Evolutionary conservation across 2,797 vertebrate genomes (phyloP).

Genomic region (Xenops minutus): DNA sequence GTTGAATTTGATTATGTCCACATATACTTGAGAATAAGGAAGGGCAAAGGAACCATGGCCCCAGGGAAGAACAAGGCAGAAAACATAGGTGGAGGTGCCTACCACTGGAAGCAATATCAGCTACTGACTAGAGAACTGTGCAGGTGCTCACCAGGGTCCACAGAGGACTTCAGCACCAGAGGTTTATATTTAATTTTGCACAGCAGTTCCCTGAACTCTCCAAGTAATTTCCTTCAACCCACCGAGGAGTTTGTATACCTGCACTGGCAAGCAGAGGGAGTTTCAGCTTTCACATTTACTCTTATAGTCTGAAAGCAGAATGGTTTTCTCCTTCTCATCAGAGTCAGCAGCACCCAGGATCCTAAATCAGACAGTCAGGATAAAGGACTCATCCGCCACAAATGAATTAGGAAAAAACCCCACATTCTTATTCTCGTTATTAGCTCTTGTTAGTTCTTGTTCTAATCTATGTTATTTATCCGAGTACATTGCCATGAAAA

Average conservation of each 20-base stretch:
- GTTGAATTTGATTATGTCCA: background rate
- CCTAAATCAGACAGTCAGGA: background rate
- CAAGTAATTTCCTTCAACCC: background rate
- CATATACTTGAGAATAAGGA: background rate
- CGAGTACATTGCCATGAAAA: background rate
- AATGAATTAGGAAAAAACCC: background rate
- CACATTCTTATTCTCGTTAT: background rate
- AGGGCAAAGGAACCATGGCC: background rate
- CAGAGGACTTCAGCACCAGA: background rate
- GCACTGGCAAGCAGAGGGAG: background rate
- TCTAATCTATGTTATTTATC: background rate
- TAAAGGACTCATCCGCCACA: background rate
- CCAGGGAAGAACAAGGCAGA: background rate
- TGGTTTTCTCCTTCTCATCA: background rate
- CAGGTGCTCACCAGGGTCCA: background rate
- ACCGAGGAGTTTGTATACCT: background rate
- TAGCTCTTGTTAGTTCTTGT: background rate
- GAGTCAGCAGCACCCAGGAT: background rate
- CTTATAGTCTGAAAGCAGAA: background rate
- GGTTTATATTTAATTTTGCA: background rate
- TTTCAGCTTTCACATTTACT: background rate
- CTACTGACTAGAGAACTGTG: background rate
- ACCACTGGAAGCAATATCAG: fast-evolving
- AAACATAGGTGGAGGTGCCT: background rate
- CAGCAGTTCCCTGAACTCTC: background rate